Evolutionary conservation across 2,797 vertebrate species (phyloP), one percentile per base, ranked within the genome.

Genomic region (Fistularia tabacaria): DNA sequence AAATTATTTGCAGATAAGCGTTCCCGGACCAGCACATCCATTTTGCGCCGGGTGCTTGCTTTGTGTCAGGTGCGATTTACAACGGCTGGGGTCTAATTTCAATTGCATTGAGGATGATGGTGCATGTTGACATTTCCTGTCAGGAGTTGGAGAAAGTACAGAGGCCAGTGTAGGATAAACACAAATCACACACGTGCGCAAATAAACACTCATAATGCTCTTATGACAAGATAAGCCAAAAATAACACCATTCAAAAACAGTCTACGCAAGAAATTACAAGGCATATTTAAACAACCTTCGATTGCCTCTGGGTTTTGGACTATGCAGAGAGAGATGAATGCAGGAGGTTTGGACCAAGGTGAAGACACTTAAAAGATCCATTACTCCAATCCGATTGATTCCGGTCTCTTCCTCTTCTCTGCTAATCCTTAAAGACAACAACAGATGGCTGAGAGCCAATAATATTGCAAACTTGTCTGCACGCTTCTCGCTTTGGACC

Each of bases 371-470:
- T 59, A 71, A 70, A 75, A 54, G 82, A 80, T 76, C 66, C 68
- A 83, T 87, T 85, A 86, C 78, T 64, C 62, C 62, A 67, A 52
- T 71, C 77, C 75, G 70, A 83, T 76, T 75, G 69, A 85, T 85
- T 68, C 74, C 78, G 77, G 85, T 86, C 82, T 81, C 66, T 66
- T 60, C 52, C 68, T 66, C 54, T 42, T 51, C 47, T 55, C 68
- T 49, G 61, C 49, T 83, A 85, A 88, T 85, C 84, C 77, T 58
- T 51, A 54, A 62, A 57, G 51, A 79, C 66, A 81, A 85, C 77
- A 84, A 73, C 87, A 85, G 64, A 73, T 68, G 83, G 81, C 77
- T 59, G 38, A 1, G 14, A 67, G 81, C 80, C 87, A 83, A 65
- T 73, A 79, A 80, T 62, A 58, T 65, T 46, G 41, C 62, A 69